A percentile compares a stretch with the other conserved stretches of the same genome.
These are phyloP conservation scores for Amphimallon solstitiale DNA, from an alignment of 2,888 invertebrate genomes.

Conservation along the genomic window DNA sequence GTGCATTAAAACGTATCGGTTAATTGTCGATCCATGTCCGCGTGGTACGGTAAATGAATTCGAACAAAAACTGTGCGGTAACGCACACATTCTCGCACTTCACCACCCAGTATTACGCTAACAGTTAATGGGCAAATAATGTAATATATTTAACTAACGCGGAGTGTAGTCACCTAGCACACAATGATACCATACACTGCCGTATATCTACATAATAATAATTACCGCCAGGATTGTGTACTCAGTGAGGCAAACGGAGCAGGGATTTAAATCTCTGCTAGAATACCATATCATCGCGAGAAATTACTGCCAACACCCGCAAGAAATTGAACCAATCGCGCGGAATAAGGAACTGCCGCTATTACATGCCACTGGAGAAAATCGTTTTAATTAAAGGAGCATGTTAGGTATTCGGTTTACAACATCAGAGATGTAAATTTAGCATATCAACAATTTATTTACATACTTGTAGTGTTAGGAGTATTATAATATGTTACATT, in stretches of 20 bases:
- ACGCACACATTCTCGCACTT: not conserved
- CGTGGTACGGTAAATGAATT: conserved; percentile 12
- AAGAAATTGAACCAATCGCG: conserved; percentile 11
- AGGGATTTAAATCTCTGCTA: too few species aligned
- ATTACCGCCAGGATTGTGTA: too few species aligned
- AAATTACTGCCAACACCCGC: not conserved
- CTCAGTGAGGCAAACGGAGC: too few species aligned
- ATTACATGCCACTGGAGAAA: too few species aligned
- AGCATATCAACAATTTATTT: too few species aligned
- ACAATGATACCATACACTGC: too few species aligned
- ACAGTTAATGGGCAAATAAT: conserved; percentile 20
- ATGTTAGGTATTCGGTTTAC: too few species aligned
- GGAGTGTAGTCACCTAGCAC: not conserved
- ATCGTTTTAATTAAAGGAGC: too few species aligned
- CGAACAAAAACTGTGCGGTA: conserved; percentile 8
- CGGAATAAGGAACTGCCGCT: not conserved
- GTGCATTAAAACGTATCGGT: not conserved
- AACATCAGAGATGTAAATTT: too few species aligned
- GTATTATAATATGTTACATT: too few species aligned
- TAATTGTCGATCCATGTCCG: conserved; percentile 15
- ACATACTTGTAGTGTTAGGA: too few species aligned
- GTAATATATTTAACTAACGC: conserved; percentile 11
- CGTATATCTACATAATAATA: too few species aligned
- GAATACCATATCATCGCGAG: not conserved
- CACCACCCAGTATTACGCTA: not conserved